Conservation (phyloP, 2,888 invertebrate genomes). For the Entomobrya proxima region DNA sequence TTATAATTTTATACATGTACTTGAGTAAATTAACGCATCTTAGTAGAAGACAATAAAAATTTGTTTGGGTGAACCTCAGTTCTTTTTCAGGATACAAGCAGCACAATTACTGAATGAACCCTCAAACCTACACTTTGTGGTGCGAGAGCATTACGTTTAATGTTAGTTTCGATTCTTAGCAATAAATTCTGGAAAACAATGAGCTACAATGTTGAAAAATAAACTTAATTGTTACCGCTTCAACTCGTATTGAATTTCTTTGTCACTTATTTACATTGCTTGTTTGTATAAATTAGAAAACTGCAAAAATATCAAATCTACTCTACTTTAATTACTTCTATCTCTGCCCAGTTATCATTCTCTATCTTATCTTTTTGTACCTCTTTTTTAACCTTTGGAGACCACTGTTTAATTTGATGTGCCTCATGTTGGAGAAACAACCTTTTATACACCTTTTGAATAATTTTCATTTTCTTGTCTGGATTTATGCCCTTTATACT, state of each 20-base stretch:
- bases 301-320: neutral
- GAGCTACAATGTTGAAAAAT: conserved; percentile 23
- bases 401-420: conserved; percentile 14
- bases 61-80: no score
- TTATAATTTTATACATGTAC: no score
- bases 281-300: neutral
- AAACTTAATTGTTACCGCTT: neutral
- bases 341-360: neutral
- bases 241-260: neutral
- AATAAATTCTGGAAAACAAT: neutral
- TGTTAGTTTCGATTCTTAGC: no score
- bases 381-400: neutral
- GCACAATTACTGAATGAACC: no score
- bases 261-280: neutral
- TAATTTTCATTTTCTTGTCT: neutral
- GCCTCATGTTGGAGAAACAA: conserved; percentile 24
- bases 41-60: no score
- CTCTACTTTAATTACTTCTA: neutral
- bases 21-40: no score
- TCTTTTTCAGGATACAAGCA: no score
- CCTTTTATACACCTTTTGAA: neutral
- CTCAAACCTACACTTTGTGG: no score
- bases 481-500: conserved; percentile 1
- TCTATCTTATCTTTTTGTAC: neutral
- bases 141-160: no score